A percentile compares a stretch with the other conserved stretches of the same genome.
These are phyloP conservation scores for Leptopilina boulardi DNA, from an alignment of 1,140 invertebrate genomes.

Conservation along the genomic window DNA sequence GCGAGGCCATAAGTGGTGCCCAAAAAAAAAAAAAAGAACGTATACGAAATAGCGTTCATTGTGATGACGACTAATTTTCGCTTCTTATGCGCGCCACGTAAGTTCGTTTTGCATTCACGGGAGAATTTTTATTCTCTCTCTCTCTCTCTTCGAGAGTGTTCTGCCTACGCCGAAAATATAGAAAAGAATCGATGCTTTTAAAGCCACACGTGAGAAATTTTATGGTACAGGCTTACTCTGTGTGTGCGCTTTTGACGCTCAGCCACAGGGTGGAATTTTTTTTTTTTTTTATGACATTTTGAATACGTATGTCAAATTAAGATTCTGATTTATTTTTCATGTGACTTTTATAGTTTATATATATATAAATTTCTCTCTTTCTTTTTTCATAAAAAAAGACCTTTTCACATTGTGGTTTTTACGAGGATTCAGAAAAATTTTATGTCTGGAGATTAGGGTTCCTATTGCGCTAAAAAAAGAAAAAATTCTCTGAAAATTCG, in stretches of 20 bases:
- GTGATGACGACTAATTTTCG: conserved; percentile 43
- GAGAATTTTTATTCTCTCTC: background rate
- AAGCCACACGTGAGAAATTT: conserved; percentile 30
- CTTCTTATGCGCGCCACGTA: conserved; percentile 36
- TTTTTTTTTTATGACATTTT: conserved; percentile 27
- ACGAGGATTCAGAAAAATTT: conserved; percentile 7
- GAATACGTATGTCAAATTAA: conserved; percentile 28
- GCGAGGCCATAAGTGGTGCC: conserved; percentile 11
- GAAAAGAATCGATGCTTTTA: conserved; percentile 25
- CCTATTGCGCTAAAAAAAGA: background rate
- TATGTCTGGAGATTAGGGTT: background rate
- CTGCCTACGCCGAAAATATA: conserved; percentile 29
- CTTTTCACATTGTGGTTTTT: background rate
- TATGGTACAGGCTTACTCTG: background rate
- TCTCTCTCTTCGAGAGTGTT: background rate
- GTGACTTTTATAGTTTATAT: conserved; percentile 10
- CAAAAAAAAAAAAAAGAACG: conserved; percentile 41
- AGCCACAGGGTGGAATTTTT: conserved; percentile 7
- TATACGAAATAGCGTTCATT: conserved; percentile 42
- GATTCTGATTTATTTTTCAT: conserved; percentile 11
- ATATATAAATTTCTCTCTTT: background rate
- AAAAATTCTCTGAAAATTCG: background rate
- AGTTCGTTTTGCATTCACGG: conserved; percentile 14
- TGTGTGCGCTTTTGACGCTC: conserved; percentile 10
- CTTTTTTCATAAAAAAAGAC: background rate